These are phyloP conservation scores for Mesitornis unicolor DNA, from an alignment of 2,113 vertebrate species.

Conservation along the genomic window DNA sequence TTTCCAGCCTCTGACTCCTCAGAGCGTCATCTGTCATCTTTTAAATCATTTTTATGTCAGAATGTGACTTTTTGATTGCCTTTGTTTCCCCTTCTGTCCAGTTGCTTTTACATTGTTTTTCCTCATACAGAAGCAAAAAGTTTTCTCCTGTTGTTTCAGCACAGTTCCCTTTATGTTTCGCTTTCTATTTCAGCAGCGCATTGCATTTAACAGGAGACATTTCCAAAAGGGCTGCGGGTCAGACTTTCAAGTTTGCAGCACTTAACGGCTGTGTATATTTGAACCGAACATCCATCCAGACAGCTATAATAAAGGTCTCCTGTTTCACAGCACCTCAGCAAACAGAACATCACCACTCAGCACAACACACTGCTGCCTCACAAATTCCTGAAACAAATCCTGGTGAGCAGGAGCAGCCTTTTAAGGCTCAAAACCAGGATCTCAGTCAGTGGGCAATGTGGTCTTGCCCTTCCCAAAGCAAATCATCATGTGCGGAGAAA, in stretches of 20 bases:
- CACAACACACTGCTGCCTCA: neutral
- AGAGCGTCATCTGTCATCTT: neutral
- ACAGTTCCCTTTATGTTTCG: neutral
- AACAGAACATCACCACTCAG: neutral
- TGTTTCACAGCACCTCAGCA: neutral
- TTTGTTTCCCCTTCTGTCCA: neutral
- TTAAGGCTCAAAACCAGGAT: neutral
- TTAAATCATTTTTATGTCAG: neutral
- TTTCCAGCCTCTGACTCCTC: neutral
- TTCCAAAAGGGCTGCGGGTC: conserved; percentile 41
- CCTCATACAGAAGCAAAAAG: neutral
- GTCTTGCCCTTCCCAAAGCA: neutral
- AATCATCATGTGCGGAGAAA: no score
- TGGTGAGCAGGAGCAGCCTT: neutral
- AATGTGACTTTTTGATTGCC: neutral
- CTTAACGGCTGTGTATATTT: neutral
- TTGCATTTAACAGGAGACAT: conserved; percentile 31
- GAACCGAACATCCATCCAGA: neutral
- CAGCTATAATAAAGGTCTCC: neutral
- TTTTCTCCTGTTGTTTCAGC: conserved; percentile 18
- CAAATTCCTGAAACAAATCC: neutral
- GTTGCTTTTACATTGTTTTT: neutral
- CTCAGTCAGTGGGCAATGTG: neutral
- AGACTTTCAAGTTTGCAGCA: conserved; percentile 18
- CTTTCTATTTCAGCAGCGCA: neutral